Evolutionary conservation across 2,113 vertebrate species (phyloP).

Genomic region (Echinops telfairi): DNA sequence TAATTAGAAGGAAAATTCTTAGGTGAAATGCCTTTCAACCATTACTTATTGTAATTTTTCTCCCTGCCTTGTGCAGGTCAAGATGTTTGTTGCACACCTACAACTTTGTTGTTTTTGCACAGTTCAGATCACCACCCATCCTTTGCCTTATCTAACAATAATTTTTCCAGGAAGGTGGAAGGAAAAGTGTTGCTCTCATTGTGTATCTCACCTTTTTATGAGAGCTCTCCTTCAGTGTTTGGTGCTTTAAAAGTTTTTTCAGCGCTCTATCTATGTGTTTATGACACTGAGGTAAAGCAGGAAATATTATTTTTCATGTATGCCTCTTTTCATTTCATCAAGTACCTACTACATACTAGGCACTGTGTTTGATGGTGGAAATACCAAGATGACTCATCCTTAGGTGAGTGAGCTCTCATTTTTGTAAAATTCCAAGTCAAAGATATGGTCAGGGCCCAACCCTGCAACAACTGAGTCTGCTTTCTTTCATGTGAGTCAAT

Average conservation of each 20-base stretch:
- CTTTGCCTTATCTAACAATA: conserved; percentile 86
- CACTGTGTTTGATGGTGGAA: background rate
- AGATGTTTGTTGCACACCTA: conserved; percentile 90
- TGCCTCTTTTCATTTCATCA: background rate
- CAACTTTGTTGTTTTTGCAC: conserved; percentile 89
- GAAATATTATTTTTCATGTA: background rate
- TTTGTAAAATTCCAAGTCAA: background rate
- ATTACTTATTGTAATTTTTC: conserved; percentile 61
- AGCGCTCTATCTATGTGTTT: background rate
- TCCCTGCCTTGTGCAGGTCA: conserved; percentile 49
- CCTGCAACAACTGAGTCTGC: background rate
- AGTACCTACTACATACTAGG: background rate
- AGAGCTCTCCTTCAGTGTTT: background rate
- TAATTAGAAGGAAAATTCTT: conserved; percentile 57
- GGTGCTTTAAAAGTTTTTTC: background rate
- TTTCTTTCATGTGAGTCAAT: background rate
- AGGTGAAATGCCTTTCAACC: conserved; percentile 68
- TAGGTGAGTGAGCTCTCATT: background rate
- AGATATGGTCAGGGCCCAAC: background rate
- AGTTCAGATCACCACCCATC: conserved; percentile 86
- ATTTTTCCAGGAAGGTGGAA: conserved; percentile 83
- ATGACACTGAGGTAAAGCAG: background rate
- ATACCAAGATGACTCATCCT: background rate
- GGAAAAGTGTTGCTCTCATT: conserved; percentile 85
- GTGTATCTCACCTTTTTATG: conserved; percentile 80